phyloP scores from a whole-genome alignment of 2,797 vertebrate genomes.

The Clarias pachynema region DNA sequence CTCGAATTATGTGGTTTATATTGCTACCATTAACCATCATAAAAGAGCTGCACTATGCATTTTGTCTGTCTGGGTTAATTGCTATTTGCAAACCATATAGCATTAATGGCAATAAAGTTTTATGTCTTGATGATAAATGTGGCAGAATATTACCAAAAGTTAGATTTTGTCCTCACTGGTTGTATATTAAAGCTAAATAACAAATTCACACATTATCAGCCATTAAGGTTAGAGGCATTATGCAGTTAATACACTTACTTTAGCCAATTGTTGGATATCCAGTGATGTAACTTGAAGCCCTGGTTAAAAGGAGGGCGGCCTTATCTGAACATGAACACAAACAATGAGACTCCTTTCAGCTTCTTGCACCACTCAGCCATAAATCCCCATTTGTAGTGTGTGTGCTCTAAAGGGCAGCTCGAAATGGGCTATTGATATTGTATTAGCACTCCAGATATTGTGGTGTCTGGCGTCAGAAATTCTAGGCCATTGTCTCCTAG shows the following conservation, averaged over 20 bases:
- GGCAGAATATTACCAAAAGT: not conserved
- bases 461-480: slow-evolving; percentile 65
- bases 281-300: slow-evolving; percentile 28
- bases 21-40: slow-evolving; percentile 1
- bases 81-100: not conserved
- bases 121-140: not conserved
- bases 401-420: slow-evolving; percentile 68
- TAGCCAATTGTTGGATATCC: not conserved
- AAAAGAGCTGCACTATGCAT: slow-evolving; percentile 12
- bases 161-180: not conserved
- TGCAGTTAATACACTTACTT: slow-evolving; percentile 12
- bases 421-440: slow-evolving; percentile 73
- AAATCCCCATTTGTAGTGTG: slow-evolving; percentile 70
- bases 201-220: slow-evolving; percentile 5
- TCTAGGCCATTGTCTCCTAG: slow-evolving; percentile 37
- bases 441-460: slow-evolving; percentile 64
- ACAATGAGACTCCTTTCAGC: slow-evolving; percentile 38
- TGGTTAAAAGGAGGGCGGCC: not conserved
- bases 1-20: slow-evolving; percentile 4
- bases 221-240: not conserved
- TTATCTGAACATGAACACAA: slow-evolving; percentile 34
- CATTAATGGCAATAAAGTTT: slow-evolving; percentile 12
- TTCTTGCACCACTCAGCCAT: slow-evolving; percentile 60
- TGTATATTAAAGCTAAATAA: slow-evolving; percentile 2
- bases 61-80: slow-evolving; percentile 6